phyloP scores from a whole-genome alignment of 2,113 vertebrate species.

The Takifugu bimaculatus region DNA sequence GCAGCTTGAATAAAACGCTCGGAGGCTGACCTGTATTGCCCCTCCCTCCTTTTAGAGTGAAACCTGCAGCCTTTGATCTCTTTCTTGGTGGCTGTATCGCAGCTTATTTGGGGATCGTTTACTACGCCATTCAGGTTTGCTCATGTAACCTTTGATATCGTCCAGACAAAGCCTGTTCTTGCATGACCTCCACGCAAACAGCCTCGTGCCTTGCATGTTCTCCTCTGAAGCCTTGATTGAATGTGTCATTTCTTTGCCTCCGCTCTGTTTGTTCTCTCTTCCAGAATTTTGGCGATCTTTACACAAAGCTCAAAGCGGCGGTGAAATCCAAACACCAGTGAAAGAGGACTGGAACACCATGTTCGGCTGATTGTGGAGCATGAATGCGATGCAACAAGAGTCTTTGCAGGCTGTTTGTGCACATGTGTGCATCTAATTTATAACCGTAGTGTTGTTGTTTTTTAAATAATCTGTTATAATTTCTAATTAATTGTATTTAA shows the following conservation, averaged over 20 bases:
- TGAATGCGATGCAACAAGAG: slow-evolving; percentile 4
- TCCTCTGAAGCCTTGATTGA: neutral
- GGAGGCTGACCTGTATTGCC: neutral
- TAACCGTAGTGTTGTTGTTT: too few relatives aligned
- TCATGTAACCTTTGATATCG: neutral
- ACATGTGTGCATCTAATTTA: too few relatives aligned
- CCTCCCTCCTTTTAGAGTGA: slow-evolving; percentile 64
- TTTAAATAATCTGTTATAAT: too few relatives aligned
- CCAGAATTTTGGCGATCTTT: slow-evolving; percentile 68
- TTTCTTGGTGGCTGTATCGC: slow-evolving; percentile 77
- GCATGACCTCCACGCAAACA: neutral
- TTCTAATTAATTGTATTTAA: neutral
- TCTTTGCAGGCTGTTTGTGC: slow-evolving; percentile 1
- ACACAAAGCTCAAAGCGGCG: slow-evolving; percentile 64
- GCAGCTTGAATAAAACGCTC: neutral
- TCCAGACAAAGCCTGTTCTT: neutral
- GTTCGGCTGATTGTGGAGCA: slow-evolving; percentile 2
- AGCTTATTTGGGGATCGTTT: slow-evolving; percentile 74
- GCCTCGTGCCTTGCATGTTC: neutral
- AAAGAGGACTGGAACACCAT: slow-evolving; percentile 12
- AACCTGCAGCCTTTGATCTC: slow-evolving; percentile 78
- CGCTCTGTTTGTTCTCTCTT: slow-evolving; percentile 27
- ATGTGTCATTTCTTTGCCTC: slow-evolving; percentile 26
- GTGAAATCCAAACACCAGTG: slow-evolving; percentile 69
- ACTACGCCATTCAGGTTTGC: slow-evolving; percentile 73